A percentile compares a stretch with the other conserved stretches of the same genome.
Conservation (phyloP, 2,113 vertebrate species). For the Psittacula cyanocephala region DNA sequence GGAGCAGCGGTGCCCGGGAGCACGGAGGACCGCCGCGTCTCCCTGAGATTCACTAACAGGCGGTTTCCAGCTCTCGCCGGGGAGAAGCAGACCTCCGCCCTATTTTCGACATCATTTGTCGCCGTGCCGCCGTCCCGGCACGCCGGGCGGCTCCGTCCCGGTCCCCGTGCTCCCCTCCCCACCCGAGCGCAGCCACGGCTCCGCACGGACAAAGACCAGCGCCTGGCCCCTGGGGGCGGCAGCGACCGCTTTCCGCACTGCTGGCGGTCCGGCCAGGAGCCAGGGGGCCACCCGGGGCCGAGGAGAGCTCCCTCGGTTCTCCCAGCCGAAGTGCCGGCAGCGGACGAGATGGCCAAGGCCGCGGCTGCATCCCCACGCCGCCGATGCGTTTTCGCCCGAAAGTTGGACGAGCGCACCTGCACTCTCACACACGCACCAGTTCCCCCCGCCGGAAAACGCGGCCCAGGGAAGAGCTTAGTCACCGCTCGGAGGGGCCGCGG, state of each 20-base stretch:
- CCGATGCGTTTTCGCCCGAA: not conserved
- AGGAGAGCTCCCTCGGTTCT: not conserved
- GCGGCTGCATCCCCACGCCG: not conserved
- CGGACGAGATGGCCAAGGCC: not conserved
- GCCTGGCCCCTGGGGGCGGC: not conserved
- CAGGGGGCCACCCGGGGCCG: not conserved
- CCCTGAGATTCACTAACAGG: not conserved
- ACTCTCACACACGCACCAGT: slow-evolving; percentile 3
- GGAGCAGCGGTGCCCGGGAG: not conserved
- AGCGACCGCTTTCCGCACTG: not conserved
- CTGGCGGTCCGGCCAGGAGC: not conserved
- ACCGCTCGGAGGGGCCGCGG: slow-evolving; percentile 13
- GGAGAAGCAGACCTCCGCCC: not conserved
- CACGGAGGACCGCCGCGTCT: not conserved
- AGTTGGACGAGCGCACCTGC: slow-evolving; percentile 55
- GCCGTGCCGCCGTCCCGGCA: not conserved
- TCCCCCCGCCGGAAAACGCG: not conserved
- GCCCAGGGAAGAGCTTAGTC: slow-evolving; percentile 73
- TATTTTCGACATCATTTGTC: not conserved
- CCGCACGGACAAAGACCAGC: not conserved
- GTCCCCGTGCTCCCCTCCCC: not conserved
- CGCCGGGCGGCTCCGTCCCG: not conserved
- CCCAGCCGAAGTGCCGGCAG: not conserved
- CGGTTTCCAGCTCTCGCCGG: not conserved
- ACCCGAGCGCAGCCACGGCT: not conserved